These are phyloP conservation scores for Pseudomyrmex dendroicus DNA, from an alignment of 1,140 invertebrate genomes.

Conservation along the genomic window DNA sequence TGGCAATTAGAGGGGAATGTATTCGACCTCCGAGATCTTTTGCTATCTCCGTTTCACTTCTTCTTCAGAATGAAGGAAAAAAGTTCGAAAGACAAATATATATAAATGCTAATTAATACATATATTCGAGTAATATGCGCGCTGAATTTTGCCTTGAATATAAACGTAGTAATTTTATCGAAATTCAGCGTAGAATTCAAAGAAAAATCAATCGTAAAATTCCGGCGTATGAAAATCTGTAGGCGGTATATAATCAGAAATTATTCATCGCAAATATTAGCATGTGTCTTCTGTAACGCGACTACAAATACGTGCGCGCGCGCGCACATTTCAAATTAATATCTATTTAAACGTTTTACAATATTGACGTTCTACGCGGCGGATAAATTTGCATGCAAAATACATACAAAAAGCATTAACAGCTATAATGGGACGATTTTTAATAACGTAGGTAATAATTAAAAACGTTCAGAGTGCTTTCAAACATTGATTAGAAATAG, in stretches of 20 bases:
- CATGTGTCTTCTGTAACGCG: not conserved
- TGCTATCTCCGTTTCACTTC: conserved; percentile 49
- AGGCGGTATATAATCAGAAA: conserved; percentile 15
- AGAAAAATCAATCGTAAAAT: not conserved
- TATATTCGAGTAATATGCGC: not conserved
- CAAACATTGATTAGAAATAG: conserved; percentile 36
- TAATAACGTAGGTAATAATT: conserved; percentile 39
- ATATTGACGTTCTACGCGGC: conserved; percentile 7
- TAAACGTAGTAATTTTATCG: not conserved
- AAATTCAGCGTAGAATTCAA: not conserved
- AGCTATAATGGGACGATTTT: conserved; percentile 27
- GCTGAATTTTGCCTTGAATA: not conserved
- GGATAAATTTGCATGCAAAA: conserved; percentile 38
- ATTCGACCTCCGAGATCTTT: conserved; percentile 72
- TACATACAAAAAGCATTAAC: conserved; percentile 36
- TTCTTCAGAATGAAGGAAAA: conserved; percentile 16
- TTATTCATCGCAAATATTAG: conserved; percentile 12
- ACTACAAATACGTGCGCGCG: not conserved
- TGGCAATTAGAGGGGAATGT: conserved; percentile 70
- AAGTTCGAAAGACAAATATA: conserved; percentile 1
- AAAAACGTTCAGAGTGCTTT: conserved; percentile 24
- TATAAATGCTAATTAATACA: conserved; percentile 1
- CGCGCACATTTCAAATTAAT: conserved; percentile 19
- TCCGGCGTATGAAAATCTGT: not conserved
- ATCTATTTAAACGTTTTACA: conserved; percentile 45